These are phyloP conservation scores for Calliphora vicina DNA, from an alignment of 1,140 invertebrate genomes.

Conservation along the genomic window DNA sequence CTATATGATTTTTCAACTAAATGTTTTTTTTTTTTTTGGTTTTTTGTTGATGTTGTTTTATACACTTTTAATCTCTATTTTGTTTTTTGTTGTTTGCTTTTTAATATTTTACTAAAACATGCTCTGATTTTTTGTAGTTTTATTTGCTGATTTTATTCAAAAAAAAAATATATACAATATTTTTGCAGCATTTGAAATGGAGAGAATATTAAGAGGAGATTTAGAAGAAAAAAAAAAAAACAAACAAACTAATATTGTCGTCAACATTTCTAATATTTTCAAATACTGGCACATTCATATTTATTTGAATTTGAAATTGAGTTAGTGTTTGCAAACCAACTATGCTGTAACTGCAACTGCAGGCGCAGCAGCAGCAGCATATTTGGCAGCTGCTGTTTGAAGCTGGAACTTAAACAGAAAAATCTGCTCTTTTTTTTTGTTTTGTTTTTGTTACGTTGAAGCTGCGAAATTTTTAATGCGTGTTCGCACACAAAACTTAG, in stretches of 20 bases:
- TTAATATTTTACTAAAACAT: background rate
- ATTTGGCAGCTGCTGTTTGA: background rate
- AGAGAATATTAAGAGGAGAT: constrained; percentile 3
- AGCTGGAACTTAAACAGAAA: background rate
- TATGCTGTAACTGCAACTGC: background rate
- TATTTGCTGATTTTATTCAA: background rate
- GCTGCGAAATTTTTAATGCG: constrained; percentile 4
- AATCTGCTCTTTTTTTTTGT: background rate
- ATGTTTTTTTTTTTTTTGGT: background rate
- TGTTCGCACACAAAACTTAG: constrained; percentile 25
- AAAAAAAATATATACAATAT: background rate
- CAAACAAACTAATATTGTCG: background rate
- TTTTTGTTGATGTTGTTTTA: too few species aligned
- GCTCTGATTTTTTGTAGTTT: background rate
- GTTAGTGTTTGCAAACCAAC: background rate
- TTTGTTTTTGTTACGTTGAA: background rate
- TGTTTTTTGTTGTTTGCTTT: too few species aligned
- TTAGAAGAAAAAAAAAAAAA: background rate
- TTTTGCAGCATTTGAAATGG: background rate
- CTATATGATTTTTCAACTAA: constrained; percentile 7
- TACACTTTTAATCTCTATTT: too few species aligned
- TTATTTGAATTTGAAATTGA: background rate
- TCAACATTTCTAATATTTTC: constrained; percentile 5
- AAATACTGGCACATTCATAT: background rate
- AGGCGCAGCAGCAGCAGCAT: background rate